These are phyloP conservation scores for Muricea muricata DNA, from an alignment of 92 coral and sea anemone genomes.

Conservation along the genomic window DNA sequence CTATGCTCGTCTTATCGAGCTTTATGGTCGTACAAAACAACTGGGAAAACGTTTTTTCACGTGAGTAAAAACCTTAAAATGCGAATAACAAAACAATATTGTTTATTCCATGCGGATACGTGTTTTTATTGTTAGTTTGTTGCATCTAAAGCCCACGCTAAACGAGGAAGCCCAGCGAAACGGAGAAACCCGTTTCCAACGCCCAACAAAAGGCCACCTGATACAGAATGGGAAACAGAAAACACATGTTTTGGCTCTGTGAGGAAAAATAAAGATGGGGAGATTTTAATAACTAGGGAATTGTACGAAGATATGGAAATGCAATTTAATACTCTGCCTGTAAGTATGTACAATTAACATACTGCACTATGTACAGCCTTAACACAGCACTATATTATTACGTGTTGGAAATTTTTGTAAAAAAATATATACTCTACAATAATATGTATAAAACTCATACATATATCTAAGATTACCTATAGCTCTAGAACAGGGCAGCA, in stretches of 20 bases:
- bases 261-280: neutral
- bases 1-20: neutral
- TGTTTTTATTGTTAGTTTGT: neutral
- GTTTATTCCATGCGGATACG: too few relatives aligned
- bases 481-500: too few relatives aligned
- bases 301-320: neutral
- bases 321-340: neutral
- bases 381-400: too few relatives aligned
- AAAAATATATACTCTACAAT: too few relatives aligned
- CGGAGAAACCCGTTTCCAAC: neutral
- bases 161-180: neutral
- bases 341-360: neutral
- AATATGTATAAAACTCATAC: too few relatives aligned
- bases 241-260: neutral
- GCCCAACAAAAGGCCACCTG: neutral
- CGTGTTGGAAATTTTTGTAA: too few relatives aligned
- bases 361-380: neutral
- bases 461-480: too few relatives aligned
- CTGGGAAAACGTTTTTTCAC: slow-evolving; percentile 2
- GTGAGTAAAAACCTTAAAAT: too few relatives aligned
- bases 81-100: too few relatives aligned
- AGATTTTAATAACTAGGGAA: neutral
- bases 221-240: neutral
- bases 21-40: neutral
- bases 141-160: neutral